Evolutionary conservation across 2,797 vertebrate genomes (phyloP).

Genomic region (Lepilemur septentrionalis): DNA sequence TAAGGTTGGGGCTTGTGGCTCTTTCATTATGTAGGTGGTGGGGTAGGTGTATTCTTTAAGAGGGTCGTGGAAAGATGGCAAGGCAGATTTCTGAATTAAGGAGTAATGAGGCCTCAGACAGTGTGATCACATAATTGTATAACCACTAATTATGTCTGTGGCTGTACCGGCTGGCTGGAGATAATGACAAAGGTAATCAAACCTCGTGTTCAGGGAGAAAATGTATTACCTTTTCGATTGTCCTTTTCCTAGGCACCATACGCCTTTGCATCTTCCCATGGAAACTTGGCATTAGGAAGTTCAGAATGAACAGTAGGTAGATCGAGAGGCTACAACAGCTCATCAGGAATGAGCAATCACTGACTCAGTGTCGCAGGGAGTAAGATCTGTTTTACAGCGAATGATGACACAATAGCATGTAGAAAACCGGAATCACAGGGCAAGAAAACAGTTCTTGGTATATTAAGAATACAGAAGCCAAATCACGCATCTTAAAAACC

Average conservation of each 20-base stretch:
- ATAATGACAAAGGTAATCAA: slow-evolving; percentile 64
- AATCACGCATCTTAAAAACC: slow-evolving; percentile 22
- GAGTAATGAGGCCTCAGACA: slow-evolving; percentile 54
- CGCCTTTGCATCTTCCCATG: neutral
- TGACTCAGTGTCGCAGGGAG: neutral
- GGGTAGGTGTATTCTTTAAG: slow-evolving; percentile 11
- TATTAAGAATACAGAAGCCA: neutral
- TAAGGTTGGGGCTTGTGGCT: slow-evolving; percentile 50
- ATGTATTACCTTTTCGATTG: neutral
- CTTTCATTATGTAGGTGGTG: slow-evolving; percentile 53
- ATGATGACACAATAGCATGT: neutral
- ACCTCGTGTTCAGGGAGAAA: neutral
- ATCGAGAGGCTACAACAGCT: neutral
- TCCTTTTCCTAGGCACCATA: neutral
- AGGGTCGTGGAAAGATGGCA: neutral
- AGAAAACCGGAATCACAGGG: neutral
- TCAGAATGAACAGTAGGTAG: neutral
- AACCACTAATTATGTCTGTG: slow-evolving; percentile 70
- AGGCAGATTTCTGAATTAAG: slow-evolving; percentile 54
- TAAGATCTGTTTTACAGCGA: neutral
- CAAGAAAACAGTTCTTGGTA: neutral
- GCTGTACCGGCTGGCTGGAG: slow-evolving; percentile 5
- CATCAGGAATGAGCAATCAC: neutral
- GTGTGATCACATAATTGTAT: slow-evolving; percentile 49
- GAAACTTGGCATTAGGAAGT: neutral